These are phyloP conservation scores for Gallirallus australis DNA, from an alignment of 2,797 vertebrate species.

Conservation along the genomic window DNA sequence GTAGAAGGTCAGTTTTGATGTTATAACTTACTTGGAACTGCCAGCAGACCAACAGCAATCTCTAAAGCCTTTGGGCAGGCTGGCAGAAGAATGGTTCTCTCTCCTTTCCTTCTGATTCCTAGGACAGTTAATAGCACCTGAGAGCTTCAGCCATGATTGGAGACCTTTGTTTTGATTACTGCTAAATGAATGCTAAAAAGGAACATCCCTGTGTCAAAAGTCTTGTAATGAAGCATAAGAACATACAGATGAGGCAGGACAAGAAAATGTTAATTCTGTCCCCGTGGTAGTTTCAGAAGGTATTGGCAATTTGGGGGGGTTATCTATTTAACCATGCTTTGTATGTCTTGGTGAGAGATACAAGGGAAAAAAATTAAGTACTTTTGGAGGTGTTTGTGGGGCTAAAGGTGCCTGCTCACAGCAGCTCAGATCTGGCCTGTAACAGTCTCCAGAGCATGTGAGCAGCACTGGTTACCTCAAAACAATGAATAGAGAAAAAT, in stretches of 20 bases:
- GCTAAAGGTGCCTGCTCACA: neutral
- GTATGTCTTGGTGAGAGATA: neutral
- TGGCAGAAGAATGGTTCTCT: neutral
- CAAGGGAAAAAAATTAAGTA: neutral
- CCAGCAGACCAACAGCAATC: neutral
- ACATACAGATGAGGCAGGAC: neutral
- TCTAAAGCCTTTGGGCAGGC: neutral
- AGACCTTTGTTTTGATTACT: neutral
- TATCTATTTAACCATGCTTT: neutral
- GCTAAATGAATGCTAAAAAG: neutral
- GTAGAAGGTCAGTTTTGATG: neutral
- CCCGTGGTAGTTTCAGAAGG: neutral
- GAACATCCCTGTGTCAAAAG: neutral
- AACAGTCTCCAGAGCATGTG: fast-evolving
- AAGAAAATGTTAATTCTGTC: neutral
- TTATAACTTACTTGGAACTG: neutral
- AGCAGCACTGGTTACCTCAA: neutral
- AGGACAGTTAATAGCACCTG: neutral
- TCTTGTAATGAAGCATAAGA: neutral
- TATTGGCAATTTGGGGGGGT: neutral
- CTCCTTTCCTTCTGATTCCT: neutral
- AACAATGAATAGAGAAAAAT: neutral
- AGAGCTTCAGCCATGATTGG: neutral
- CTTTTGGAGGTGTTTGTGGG: neutral
- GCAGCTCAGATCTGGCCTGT: neutral